Evolutionary conservation across 1,140 invertebrate species (phyloP).

Genomic region (Drosophila rhopaloa): DNA sequence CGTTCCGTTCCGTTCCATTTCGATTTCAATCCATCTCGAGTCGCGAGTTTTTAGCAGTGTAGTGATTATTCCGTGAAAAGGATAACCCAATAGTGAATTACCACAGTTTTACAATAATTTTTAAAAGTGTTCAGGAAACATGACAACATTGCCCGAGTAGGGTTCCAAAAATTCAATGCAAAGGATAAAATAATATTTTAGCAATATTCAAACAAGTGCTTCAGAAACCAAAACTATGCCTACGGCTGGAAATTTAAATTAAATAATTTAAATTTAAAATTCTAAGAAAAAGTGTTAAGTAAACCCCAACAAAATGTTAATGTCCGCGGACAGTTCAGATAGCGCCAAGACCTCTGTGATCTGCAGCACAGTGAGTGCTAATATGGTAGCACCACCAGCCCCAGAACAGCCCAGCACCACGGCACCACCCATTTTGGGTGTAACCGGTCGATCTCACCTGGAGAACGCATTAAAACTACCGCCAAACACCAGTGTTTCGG

Average conservation of each 20-base stretch:
- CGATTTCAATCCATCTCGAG: slow-evolving; percentile 1
- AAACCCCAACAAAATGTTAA: slow-evolving; percentile 72
- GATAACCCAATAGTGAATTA: slow-evolving; percentile 11
- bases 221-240: slow-evolving; percentile 42
- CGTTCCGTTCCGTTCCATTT: slow-evolving; percentile 21
- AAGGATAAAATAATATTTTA: slow-evolving; percentile 9
- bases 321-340: slow-evolving; percentile 84
- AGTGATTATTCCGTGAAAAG: slow-evolving; percentile 9
- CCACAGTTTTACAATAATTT: background rate
- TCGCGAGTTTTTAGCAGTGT: slow-evolving; percentile 30
- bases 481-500: slow-evolving; percentile 80
- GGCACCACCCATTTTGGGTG: slow-evolving; percentile 38
- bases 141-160: background rate
- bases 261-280: background rate
- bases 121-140: slow-evolving; percentile 5
- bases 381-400: slow-evolving; percentile 18
- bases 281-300: slow-evolving; percentile 16
- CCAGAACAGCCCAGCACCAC: slow-evolving; percentile 43
- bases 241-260: slow-evolving; percentile 19
- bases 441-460: slow-evolving; percentile 71
- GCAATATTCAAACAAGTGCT: slow-evolving; percentile 1
- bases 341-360: slow-evolving; percentile 73
- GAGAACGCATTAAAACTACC: slow-evolving; percentile 79
- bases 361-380: slow-evolving; percentile 47
- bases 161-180: background rate